phyloP scores from a whole-genome alignment of 2,888 invertebrate genomes.

The Oithona nana region DNA sequence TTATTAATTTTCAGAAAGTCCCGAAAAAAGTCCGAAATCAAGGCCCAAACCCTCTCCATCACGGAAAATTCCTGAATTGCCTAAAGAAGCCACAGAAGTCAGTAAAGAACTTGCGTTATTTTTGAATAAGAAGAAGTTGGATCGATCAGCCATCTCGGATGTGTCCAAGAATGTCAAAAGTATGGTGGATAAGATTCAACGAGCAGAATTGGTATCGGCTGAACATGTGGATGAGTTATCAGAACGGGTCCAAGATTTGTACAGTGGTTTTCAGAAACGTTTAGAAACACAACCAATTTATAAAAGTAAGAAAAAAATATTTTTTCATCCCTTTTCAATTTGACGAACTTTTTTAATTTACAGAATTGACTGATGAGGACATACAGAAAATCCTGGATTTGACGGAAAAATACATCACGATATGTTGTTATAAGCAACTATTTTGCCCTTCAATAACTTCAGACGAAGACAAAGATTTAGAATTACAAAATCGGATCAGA shows the following conservation, averaged over 20 bases:
- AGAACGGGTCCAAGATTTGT: constrained; percentile 74
- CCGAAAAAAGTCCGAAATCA: background rate
- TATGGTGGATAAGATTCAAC: constrained; percentile 25
- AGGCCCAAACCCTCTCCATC: background rate
- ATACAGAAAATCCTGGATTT: constrained; percentile 70
- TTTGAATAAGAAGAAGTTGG: background rate
- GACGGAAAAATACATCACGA: constrained; percentile 82
- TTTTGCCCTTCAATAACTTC: constrained; percentile 74
- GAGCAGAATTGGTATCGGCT: background rate
- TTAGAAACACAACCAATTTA: constrained; percentile 47
- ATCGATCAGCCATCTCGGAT: background rate
- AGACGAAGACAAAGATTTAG: constrained; percentile 84
- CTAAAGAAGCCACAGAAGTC: background rate
- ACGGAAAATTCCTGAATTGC: background rate
- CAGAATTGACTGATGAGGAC: constrained; percentile 45
- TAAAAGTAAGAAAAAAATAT: constrained; percentile 27
- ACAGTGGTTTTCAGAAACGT: constrained; percentile 51
- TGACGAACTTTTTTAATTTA: constrained; percentile 21
- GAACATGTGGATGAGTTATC: constrained; percentile 62
- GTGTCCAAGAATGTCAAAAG: background rate
- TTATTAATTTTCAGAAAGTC: background rate
- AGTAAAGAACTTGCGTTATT: background rate
- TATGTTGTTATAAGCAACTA: constrained; percentile 59
- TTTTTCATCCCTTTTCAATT: no score
- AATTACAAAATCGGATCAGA: constrained; percentile 56